Conservation (phyloP, 2,797 vertebrate genomes). For the Arnoldichthys spilopterus region DNA sequence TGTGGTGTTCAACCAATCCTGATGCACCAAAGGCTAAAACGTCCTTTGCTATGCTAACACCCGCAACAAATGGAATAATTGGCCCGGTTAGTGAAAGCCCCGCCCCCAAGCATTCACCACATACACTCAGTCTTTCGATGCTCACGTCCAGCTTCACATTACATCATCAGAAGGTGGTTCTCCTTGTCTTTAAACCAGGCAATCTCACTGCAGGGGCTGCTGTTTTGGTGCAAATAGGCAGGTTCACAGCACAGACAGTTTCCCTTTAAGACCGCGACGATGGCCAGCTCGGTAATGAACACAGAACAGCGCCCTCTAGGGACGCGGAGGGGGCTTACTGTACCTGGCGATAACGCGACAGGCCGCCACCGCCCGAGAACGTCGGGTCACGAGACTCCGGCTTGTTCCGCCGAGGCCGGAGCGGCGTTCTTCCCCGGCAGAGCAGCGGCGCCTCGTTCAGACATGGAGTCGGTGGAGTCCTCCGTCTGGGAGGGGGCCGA, state of each 20-base stretch:
- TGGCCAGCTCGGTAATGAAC: not conserved
- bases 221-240: slow-evolving; percentile 8
- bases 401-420: slow-evolving; percentile 55
- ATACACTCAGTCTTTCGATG: not conserved
- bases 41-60: no score
- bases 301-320: not conserved
- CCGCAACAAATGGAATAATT: not conserved
- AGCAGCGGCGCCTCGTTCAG: slow-evolving; percentile 55
- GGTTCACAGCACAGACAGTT: no score
- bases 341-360: not conserved
- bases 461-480: slow-evolving; percentile 64
- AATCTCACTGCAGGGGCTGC: not conserved
- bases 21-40: no score
- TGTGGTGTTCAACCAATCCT: not conserved
- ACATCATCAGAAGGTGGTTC: not conserved
- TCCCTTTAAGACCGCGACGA: not conserved
- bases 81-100: not conserved
- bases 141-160: not conserved
- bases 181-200: not conserved
- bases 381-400: slow-evolving; percentile 57
- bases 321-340: not conserved
- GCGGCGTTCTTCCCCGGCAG: slow-evolving; percentile 50
- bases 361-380: slow-evolving; percentile 14
- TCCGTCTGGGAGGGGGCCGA: slow-evolving; percentile 62
- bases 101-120: not conserved